Conservation (phyloP, 1,140 invertebrate genomes). For the Paralvinella palmiformis region DNA sequence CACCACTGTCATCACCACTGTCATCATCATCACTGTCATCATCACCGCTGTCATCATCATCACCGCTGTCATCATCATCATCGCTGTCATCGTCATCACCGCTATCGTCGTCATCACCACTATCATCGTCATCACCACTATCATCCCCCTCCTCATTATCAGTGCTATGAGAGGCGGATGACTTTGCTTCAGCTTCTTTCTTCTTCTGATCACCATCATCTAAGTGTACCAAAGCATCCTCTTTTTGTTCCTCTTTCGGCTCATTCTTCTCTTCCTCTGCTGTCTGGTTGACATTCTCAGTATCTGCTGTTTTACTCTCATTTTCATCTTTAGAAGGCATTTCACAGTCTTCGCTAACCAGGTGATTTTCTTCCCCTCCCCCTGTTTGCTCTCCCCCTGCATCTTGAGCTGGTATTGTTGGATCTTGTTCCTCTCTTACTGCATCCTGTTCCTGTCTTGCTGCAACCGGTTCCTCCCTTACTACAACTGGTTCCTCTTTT, state of each 20-base stretch:
- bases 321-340: too few relatives aligned
- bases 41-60: background rate
- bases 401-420: background rate
- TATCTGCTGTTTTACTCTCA: background rate
- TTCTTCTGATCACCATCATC: background rate
- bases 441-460: background rate
- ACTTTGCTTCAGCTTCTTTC: background rate
- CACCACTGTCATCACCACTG: background rate
- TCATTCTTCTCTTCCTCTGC: background rate
- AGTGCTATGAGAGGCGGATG: background rate
- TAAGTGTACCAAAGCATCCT: background rate
- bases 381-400: background rate
- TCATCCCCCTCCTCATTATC: background rate
- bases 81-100: background rate
- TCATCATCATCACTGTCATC: slow-evolving; percentile 1
- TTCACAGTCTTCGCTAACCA: too few relatives aligned
- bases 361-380: slow-evolving; percentile 5
- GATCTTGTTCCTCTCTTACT: background rate
- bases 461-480: too few relatives aligned
- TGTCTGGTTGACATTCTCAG: background rate
- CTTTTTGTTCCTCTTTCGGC: background rate
- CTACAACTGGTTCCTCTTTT: too few relatives aligned
- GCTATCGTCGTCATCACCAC: slow-evolving; percentile 3
- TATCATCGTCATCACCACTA: background rate
- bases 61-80: background rate